A percentile compares a stretch with the other conserved stretches of the same genome.
Conservation (phyloP, 2,113 vertebrate species). For the Rana temporaria region DNA sequence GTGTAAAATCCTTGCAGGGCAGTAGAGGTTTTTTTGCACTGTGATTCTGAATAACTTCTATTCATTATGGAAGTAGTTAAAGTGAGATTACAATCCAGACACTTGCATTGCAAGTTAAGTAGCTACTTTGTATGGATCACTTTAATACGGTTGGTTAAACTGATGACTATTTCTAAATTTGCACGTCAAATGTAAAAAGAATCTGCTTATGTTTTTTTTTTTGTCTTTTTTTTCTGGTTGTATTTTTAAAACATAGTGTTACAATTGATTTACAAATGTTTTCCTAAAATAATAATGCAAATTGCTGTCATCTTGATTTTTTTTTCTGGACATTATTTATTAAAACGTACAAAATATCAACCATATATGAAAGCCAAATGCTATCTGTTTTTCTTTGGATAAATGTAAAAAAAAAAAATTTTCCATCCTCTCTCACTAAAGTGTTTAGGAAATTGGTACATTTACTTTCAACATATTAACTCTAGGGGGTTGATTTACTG, state of each 20-base stretch:
- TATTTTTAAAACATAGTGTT: conserved; percentile 6
- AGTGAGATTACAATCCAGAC: conserved; percentile 21
- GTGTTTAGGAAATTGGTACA: no score
- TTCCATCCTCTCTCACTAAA: no score
- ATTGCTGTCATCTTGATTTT: neutral
- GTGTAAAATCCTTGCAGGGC: neutral
- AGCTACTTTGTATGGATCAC: conserved; percentile 27
- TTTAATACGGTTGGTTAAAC: conserved; percentile 33
- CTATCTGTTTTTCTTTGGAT: neutral
- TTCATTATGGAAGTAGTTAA: conserved; percentile 10
- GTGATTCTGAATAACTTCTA: conserved; percentile 23
- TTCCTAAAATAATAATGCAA: neutral
- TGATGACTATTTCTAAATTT: neutral
- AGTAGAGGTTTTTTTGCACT: neutral
- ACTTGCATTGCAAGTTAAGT: conserved; percentile 35
- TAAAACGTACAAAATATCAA: conserved; percentile 23
- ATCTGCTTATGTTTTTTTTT: neutral
- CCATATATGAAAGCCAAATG: neutral
- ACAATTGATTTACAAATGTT: conserved; percentile 3
- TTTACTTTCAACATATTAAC: no score
- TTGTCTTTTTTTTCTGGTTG: neutral
- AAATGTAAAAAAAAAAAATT: neutral
- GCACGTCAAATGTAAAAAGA: neutral
- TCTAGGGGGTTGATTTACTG: no score
- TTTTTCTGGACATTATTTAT: conserved; percentile 29